Evolutionary conservation across 1,140 invertebrate species (phyloP), one percentile per base, ranked within the genome.

Genomic region (Gonioctena quinquepunctata): DNA sequence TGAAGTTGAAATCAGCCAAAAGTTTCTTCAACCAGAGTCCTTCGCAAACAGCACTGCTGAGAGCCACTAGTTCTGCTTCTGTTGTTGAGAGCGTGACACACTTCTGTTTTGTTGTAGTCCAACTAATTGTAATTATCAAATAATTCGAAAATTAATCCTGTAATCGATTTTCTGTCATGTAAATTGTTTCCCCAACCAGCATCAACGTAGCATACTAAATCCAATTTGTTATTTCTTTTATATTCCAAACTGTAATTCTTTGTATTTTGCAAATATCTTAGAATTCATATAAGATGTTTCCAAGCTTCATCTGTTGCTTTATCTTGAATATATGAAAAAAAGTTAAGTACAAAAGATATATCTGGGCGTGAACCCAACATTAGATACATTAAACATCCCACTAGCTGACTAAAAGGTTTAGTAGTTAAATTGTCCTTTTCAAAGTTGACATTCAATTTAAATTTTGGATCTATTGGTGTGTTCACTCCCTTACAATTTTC

Each of bases 1-100:
- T 59, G 25, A 33, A 8, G 66, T 72, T 69, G n/a, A 84, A 50
- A 61, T 80, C 72, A 25, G 25, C 26, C 21, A 82, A 63, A n/a
- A 81, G 23, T 54, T 74, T 75, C 54, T 64, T 67, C 3, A 80
- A 23, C 79, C 80, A 82, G 8, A 75, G 23, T 13, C 66, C 68
- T 56, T 76, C 68, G 6, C 50, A 64, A 49, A 73, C 69, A 23
- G 74, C 71, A 26, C 21, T 25, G 27, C 60, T 66, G 13, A 75
- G 54, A 56, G 74, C 62, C n/a, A 77, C 64, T 48, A 76, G 77
- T 48, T 78, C 79, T 89, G 90, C 80, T 91, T 92, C 74, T 87
- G 74, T 74, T n/a, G 50, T 63, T 49, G 70, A 78, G 21, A 75
- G 27, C 13, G 66, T 23, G 1, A 72, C 68, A 62, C 62, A 63